Evolutionary conservation across 1,140 invertebrate genomes (phyloP), one percentile per base, ranked within the genome.

Genomic region (Cyclargus thomasi): DNA sequence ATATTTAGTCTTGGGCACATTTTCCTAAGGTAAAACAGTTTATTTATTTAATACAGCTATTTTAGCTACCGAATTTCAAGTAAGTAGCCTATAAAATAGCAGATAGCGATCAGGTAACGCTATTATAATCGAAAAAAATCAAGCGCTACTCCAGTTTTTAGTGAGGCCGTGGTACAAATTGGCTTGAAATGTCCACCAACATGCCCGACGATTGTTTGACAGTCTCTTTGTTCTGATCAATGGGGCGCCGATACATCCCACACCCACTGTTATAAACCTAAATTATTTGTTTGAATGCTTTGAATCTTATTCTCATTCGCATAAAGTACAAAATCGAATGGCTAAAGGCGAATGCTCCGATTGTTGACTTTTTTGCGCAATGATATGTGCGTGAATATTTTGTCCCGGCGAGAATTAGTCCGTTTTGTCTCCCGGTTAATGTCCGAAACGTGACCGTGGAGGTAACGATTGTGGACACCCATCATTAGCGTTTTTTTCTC

Each of bases 331-430:
- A 71, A 75, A 72, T 80, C 29, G 8, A 39, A 20, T 69, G 62
- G 29, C 23, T 65, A 22, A n/a, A 23, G 2, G 17, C 3, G n/a
- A n/a, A 68, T 47, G 21, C 62, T 69, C 67, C 29, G 71, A 65
- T 64, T 55, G 68, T 59, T 53, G 64, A 74, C 76, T 87, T 88
- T 89, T 86, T 90, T 90, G 87, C 87, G 87, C 85, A 90, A 90
- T 87, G 85, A 88, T 86, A 88, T 70, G 64, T 88, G 80, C 87
- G 87, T 90, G 87, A 75, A 87, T 84, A 88, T 87, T 84, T 80
- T 77, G 80, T 81, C 80, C 76, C 74, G 77, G 77, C 75, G 82
- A 83, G 87, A 83, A 86, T 90, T 90, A 90, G 79, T 64, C 47
- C 78, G 81, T 85, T 88, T 88, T 90, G 85, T 88, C 85, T 90